Conservation (phyloP, 2,888 invertebrate species). For the Portevinia maculata region DNA sequence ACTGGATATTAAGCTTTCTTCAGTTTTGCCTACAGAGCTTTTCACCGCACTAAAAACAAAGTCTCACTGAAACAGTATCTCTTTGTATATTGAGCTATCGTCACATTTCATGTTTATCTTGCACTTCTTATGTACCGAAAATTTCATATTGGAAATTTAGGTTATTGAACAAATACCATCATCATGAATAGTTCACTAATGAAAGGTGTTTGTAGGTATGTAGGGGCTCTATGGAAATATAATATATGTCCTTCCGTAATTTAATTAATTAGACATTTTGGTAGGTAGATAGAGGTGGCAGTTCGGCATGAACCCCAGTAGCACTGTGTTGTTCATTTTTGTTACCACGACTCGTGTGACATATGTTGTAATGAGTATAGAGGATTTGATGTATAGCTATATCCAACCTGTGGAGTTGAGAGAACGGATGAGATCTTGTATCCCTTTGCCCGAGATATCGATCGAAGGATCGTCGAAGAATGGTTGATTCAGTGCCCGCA, state of each 20-base stretch:
- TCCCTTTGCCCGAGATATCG: too few species aligned
- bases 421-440: too few species aligned
- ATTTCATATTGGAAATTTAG: conserved; percentile 12
- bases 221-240: conserved; percentile 4
- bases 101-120: background rate
- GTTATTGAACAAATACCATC: background rate
- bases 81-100: background rate
- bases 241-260: background rate
- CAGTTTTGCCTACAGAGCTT: conserved; percentile 12
- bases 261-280: background rate
- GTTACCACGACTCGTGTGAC: too few species aligned
- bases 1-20: conserved; percentile 4
- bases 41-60: conserved; percentile 16
- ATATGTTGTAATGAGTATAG: too few species aligned
- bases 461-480: too few species aligned
- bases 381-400: too few species aligned
- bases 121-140: conserved; percentile 19
- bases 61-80: background rate
- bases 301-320: too few species aligned
- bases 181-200: background rate
- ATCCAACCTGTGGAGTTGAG: too few species aligned
- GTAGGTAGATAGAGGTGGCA: too few species aligned
- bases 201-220: conserved; percentile 14
- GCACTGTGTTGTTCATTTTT: too few species aligned
- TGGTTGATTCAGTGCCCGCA: too few species aligned